Percentiles rank a stretch among this genome's conserved stretches.
These are phyloP conservation scores for Actinostola sp. DNA, from an alignment of 92 coral and sea anemone genomes.

Conservation along the genomic window DNA sequence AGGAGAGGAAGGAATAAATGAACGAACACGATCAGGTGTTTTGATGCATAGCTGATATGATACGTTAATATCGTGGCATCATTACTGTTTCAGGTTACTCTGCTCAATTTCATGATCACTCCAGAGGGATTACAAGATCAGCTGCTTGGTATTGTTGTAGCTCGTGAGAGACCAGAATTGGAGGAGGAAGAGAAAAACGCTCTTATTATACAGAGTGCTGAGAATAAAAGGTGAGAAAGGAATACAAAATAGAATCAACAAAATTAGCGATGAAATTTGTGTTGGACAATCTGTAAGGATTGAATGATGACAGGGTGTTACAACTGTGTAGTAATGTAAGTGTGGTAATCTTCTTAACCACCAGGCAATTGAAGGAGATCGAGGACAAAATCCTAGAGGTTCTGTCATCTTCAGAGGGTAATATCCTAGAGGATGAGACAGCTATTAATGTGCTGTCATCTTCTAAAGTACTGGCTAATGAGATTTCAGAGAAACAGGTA, in stretches of 20 bases:
- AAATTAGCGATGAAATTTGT: too few relatives aligned
- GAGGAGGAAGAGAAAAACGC: slow-evolving; percentile 96
- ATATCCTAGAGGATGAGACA: slow-evolving; percentile 94
- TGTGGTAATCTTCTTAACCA: background rate
- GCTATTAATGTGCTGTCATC: slow-evolving; percentile 94
- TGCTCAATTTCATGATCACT: slow-evolving; percentile 97
- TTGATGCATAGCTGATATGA: too few relatives aligned
- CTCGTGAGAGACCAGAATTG: slow-evolving; percentile 95
- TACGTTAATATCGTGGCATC: too few relatives aligned
- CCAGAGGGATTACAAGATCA: slow-evolving; percentile 99
- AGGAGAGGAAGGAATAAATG: too few relatives aligned
- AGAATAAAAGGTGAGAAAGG: slow-evolving; percentile 83
- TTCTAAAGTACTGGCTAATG: slow-evolving; percentile 94
- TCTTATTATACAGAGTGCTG: slow-evolving; percentile 95
- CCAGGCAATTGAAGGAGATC: slow-evolving; percentile 93
- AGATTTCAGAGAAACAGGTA: slow-evolving; percentile 88
- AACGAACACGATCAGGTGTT: too few relatives aligned
- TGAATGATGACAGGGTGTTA: too few relatives aligned
- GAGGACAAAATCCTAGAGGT: slow-evolving; percentile 97
- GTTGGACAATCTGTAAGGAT: too few relatives aligned
- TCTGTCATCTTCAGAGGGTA: slow-evolving; percentile 93
- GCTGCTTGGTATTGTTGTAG: slow-evolving; percentile 93
- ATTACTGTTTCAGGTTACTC: slow-evolving; percentile 69
- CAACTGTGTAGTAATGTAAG: background rate
- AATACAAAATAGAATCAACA: background rate